A percentile compares a stretch with the other conserved stretches of the same genome.
Evolutionary conservation across 2,888 invertebrate genomes (phyloP).

Genomic region (Ophion slaviceki): DNA sequence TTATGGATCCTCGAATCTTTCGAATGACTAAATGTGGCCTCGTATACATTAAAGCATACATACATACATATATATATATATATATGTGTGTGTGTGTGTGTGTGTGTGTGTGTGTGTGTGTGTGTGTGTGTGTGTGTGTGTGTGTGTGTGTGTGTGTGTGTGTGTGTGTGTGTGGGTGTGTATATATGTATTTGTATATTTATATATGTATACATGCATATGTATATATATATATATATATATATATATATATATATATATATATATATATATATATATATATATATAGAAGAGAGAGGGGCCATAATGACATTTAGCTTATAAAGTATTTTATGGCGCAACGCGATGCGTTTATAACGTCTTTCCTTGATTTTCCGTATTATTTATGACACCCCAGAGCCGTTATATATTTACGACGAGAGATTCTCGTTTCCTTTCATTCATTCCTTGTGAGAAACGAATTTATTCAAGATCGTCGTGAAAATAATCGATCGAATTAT

Average conservation of each 20-base stretch:
- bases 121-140: too few relatives aligned
- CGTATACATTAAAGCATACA: not conserved
- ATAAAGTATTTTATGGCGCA: conserved; percentile 68
- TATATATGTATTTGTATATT: too few relatives aligned
- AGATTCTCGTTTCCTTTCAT: conserved; percentile 11
- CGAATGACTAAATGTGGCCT: conserved; percentile 39
- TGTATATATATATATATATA: not conserved
- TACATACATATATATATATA: too few relatives aligned
- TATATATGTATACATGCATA: not conserved
- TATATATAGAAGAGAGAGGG: not conserved
- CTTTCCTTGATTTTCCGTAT: conserved; percentile 33
- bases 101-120: too few relatives aligned
- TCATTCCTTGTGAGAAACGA: not conserved
- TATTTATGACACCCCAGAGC: conserved; percentile 44
- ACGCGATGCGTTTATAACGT: conserved; percentile 60
- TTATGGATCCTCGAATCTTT: not conserved
- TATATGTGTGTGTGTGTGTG: too few relatives aligned
- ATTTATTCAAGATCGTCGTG: not conserved
- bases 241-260: not conserved
- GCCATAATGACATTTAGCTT: conserved; percentile 45
- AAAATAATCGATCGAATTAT: too few relatives aligned
- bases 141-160: too few relatives aligned
- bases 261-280: not conserved
- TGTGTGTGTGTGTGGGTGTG: too few relatives aligned
- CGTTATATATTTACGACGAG: conserved; percentile 53